Percentiles rank a stretch among this genome's conserved stretches.
These are phyloP conservation scores for Lycia hirtaria DNA, from an alignment of 2,888 invertebrate species.

Conservation along the genomic window DNA sequence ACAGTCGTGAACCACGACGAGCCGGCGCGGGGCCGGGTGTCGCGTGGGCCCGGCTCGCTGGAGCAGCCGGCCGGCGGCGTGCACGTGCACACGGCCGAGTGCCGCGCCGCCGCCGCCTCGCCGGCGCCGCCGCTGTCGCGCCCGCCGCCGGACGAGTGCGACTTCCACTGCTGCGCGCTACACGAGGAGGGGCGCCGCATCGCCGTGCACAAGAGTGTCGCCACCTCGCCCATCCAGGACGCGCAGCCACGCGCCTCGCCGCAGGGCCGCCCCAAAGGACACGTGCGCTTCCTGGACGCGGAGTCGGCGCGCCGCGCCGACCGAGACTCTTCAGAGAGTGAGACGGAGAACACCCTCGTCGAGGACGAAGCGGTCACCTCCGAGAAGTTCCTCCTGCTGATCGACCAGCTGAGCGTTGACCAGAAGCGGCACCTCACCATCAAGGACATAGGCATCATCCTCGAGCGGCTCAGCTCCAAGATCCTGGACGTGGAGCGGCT, in stretches of 20 bases:
- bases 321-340: conserved; percentile 95
- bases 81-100: conserved; percentile 92
- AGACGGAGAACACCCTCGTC: conserved; percentile 96
- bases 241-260: conserved; percentile 88
- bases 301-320: conserved; percentile 87
- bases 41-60: conserved; percentile 89
- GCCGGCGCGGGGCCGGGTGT: conserved; percentile 89
- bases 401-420: conserved; percentile 96
- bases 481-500: conserved; percentile 96
- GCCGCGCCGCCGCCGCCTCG: conserved; percentile 87
- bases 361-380: conserved; percentile 96
- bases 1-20: conserved; percentile 97
- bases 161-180: conserved; percentile 97
- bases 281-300: conserved; percentile 94
- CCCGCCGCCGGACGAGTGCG: conserved; percentile 92
- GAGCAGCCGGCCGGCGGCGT: conserved; percentile 51
- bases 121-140: conserved; percentile 86
- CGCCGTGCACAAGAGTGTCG: conserved; percentile 96
- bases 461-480: conserved; percentile 96
- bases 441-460: conserved; percentile 97
- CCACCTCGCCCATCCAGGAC: conserved; percentile 96
- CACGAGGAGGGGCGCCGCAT: conserved; percentile 97
- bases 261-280: conserved; percentile 89
- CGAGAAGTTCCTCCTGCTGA: conserved; percentile 96
- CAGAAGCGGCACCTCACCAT: conserved; percentile 96